Evolutionary conservation across 2,888 invertebrate genomes (phyloP).

Genomic region (Catocala fraxini): DNA sequence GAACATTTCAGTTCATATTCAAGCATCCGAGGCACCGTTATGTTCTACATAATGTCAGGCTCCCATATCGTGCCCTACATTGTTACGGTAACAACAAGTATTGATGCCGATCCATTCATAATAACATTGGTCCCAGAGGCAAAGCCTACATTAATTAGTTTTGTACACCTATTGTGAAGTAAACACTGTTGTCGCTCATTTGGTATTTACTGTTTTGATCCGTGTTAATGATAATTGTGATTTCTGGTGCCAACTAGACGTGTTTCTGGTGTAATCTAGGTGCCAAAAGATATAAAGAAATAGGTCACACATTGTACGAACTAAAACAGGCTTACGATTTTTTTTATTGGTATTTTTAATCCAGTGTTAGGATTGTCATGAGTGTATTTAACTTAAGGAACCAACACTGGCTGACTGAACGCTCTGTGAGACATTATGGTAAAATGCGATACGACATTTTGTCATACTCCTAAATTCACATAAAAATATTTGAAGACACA

Average conservation of each 20-base stretch:
- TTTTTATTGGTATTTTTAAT: too few species aligned
- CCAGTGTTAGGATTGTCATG: too few species aligned
- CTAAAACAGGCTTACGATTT: too few species aligned
- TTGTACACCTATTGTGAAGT: conserved; percentile 26
- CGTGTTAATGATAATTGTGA: conserved; percentile 7
- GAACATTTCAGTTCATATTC: neutral
- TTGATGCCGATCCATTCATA: conserved; percentile 14
- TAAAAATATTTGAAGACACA: too few species aligned
- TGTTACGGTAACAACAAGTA: conserved; percentile 8
- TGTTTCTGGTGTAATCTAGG: too few species aligned
- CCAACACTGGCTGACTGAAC: too few species aligned
- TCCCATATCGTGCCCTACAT: conserved; percentile 5
- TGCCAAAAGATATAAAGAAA: too few species aligned
- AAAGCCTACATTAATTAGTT: conserved; percentile 19
- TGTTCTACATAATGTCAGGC: neutral
- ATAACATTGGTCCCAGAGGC: conserved; percentile 16
- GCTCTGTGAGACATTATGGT: too few species aligned
- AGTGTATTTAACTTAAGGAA: too few species aligned
- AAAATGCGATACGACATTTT: too few species aligned
- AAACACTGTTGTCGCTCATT: neutral
- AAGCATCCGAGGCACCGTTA: neutral
- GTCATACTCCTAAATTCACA: too few species aligned
- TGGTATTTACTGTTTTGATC: neutral
- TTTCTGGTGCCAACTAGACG: neutral
- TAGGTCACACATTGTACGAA: too few species aligned